Evolutionary conservation across 2,888 invertebrate species (phyloP), one percentile per base, ranked within the genome.

Genomic region (Drosophila basisetae): DNA sequence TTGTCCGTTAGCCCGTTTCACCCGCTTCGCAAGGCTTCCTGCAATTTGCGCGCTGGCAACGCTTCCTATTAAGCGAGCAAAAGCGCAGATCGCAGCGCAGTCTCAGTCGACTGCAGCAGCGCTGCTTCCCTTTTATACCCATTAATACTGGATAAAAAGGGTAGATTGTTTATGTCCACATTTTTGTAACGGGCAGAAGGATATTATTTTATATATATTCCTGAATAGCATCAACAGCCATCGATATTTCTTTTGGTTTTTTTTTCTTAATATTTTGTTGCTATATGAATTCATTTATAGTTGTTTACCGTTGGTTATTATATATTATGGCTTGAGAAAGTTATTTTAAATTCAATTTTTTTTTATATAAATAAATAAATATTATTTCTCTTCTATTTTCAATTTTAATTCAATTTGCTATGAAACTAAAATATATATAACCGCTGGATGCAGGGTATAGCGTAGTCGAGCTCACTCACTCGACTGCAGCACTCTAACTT

Each of bases 21-120:
- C 63, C 53, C 49, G 33, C 60, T 61, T 53, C 70, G 72, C 80
- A 75, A 78, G 75, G 81, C 70, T 86, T 86, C 85, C 85, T 86
- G 85, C 85, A 90, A 86, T 86, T 86, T 86, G 88, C 65, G 80
- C 84, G 54, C 88, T 72, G 83, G 61, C 78, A 72, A 62, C 68
- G 88, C 52, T 79, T 82, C 80, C 87, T 84, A 71, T 83, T 69
- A 69, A 74, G 67, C 67, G 70, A 66, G 67, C 62, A 47, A 50
- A 59, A 73, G 71, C 49, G 43, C 47, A 41, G 53, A 66, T n/a
- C 9, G 56, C 62, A 73, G 71, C 55, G 43, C 41, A 41, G 53
- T 63, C n/a, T 35, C 56, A 68, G 70, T 53, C 58, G 56, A 59
- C 56, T 31, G 70, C 55, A 49, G 18, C 49, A 59, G 55, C 47